Conservation (phyloP, 2,888 invertebrate species). For the Imbricaverruca yamaguchii region DNA sequence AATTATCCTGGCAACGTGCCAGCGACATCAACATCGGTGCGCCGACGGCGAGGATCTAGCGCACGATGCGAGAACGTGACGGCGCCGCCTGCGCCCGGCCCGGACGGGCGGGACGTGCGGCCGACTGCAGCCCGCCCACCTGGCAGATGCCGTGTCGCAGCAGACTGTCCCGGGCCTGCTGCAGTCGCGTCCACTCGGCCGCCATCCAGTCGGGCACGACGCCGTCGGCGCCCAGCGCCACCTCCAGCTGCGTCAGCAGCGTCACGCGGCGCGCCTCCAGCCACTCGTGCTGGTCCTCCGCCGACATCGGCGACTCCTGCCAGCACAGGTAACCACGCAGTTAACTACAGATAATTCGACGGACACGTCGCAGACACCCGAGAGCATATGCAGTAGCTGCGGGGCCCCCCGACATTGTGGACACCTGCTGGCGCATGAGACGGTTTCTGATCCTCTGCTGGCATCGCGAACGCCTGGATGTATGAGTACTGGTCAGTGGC, state of each 20-base stretch:
- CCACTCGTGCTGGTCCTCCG: constrained; percentile 33
- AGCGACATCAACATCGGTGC: no score
- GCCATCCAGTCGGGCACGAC: constrained; percentile 42
- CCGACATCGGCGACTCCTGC: background rate
- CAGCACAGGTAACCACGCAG: background rate
- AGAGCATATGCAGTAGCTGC: background rate
- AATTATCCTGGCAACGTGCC: background rate
- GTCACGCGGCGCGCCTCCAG: constrained; percentile 41
- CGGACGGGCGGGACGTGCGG: background rate
- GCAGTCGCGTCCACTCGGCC: constrained; percentile 30
- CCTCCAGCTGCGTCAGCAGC: constrained; percentile 34
- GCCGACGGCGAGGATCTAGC: no score
- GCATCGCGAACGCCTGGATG: no score
- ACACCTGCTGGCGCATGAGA: no score
- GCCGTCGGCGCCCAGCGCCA: constrained; percentile 43
- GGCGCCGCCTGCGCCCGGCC: no score
- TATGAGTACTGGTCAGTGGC: no score
- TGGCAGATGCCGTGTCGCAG: background rate
- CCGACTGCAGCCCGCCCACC: background rate
- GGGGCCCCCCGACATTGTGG: background rate
- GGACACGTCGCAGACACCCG: background rate
- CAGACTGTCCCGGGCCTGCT: background rate
- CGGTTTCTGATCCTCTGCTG: no score
- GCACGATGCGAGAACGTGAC: no score
- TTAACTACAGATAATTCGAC: background rate